Percentiles rank a stretch among this genome's conserved stretches.
phyloP scores from a whole-genome alignment of 2,888 invertebrate species.

The Scaptodrosophila latifasciaeformis region DNA sequence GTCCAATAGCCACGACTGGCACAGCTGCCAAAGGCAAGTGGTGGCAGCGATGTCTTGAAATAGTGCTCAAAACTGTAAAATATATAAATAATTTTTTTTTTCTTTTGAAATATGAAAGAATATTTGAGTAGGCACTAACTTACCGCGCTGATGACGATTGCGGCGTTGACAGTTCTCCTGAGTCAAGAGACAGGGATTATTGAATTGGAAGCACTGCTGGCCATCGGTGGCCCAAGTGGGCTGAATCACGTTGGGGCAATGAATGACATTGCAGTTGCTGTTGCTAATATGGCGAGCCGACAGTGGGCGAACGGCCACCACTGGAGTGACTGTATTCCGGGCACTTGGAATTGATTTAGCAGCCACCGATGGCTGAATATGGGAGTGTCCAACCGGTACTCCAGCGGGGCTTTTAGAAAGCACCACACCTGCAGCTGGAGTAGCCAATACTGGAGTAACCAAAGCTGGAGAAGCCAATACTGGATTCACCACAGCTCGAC shows the following conservation, averaged over 20 bases:
- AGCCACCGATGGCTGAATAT: too few relatives aligned
- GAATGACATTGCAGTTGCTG: constrained; percentile 31
- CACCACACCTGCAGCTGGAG: too few relatives aligned
- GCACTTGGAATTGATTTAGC: too few relatives aligned
- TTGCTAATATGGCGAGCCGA: constrained; percentile 1
- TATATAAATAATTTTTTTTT: too few relatives aligned
- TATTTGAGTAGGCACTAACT: neutral
- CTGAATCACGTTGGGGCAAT: constrained; percentile 9
- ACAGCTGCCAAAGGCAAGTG: constrained; percentile 15
- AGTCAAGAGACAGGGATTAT: constrained; percentile 28
- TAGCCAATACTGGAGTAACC: neutral
- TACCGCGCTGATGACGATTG: constrained; percentile 16
- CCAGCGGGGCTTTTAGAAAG: too few relatives aligned
- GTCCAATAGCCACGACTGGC: too few relatives aligned
- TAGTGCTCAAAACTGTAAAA: constrained; percentile 13
- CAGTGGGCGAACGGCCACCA: constrained; percentile 4
- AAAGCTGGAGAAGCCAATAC: too few relatives aligned
- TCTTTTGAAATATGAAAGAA: too few relatives aligned
- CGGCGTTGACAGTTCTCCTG: constrained; percentile 34
- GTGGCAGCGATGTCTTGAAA: constrained; percentile 23
- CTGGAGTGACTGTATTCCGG: neutral
- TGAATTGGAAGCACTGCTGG: constrained; percentile 26
- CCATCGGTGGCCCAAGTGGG: constrained; percentile 28
- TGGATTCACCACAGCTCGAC: too few relatives aligned
- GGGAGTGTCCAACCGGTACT: too few relatives aligned